These are phyloP conservation scores for Pampusana beccarii DNA, from an alignment of 2,113 vertebrate genomes.

Conservation along the genomic window DNA sequence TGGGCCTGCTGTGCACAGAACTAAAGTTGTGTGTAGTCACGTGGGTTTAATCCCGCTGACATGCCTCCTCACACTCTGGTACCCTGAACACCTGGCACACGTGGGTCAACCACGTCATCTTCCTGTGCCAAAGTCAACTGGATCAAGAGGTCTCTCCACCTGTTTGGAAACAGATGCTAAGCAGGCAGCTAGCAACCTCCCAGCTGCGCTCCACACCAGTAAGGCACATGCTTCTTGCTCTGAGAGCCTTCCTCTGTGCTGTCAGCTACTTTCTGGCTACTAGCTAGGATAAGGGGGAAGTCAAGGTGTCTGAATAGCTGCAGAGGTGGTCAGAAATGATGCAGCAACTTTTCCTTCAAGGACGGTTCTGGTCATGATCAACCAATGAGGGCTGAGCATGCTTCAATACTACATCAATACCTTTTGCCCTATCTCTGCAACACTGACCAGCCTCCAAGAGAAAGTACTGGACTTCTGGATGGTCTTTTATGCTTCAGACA, in stretches of 20 bases:
- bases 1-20: background rate
- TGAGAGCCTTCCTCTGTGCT: background rate
- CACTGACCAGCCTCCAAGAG: background rate
- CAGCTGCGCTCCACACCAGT: background rate
- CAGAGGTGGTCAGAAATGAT: background rate
- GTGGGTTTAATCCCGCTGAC: background rate
- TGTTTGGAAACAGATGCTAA: background rate
- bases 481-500: background rate
- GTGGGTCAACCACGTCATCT: background rate
- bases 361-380: background rate
- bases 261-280: background rate
- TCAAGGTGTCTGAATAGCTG: background rate
- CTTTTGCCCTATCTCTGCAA: background rate
- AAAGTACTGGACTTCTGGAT: background rate
- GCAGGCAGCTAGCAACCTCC: background rate
- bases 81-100: background rate
- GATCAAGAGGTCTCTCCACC: background rate
- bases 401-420: background rate
- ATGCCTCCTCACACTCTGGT: background rate
- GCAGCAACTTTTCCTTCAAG: background rate
- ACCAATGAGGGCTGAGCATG: background rate
- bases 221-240: background rate
- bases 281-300: background rate
- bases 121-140: background rate
- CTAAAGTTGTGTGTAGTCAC: background rate